These are phyloP conservation scores for Marmota monax DNA, from an alignment of 2,113 vertebrate genomes.

Conservation along the genomic window DNA sequence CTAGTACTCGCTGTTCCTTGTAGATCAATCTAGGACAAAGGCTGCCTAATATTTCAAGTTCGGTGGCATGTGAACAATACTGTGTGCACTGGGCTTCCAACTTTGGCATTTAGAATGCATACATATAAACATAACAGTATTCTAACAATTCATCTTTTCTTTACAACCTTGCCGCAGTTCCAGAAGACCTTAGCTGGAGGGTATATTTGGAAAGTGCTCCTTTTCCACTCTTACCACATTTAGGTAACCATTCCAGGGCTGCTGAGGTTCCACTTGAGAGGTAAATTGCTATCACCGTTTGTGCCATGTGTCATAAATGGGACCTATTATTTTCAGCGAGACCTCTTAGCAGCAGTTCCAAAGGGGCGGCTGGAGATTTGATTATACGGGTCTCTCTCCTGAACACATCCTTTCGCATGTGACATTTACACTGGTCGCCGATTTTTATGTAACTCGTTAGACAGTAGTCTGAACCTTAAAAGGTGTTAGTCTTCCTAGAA, in stretches of 20 bases:
- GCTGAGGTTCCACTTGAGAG: constrained; percentile 36
- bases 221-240: constrained; percentile 74
- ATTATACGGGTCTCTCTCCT: constrained; percentile 54
- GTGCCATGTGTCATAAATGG: constrained; percentile 64
- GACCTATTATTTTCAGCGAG: constrained; percentile 70
- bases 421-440: constrained; percentile 69
- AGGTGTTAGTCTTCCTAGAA: constrained; percentile 76
- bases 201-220: constrained; percentile 69
- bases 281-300: constrained; percentile 56
- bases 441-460: constrained; percentile 79
- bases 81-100: background rate
- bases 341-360: constrained; percentile 61
- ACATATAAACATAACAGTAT: background rate
- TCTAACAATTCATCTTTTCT: constrained; percentile 62
- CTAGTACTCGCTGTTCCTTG: background rate
- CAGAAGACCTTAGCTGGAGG: constrained; percentile 70
- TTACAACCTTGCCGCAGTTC: constrained; percentile 64
- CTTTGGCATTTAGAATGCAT: constrained; percentile 41
- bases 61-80: background rate
- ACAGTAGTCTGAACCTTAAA: constrained; percentile 69
- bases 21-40: constrained; percentile 71
- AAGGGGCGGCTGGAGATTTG: constrained; percentile 47
- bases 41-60: background rate
- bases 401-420: constrained; percentile 55
- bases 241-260: constrained; percentile 66